Conservation (phyloP, 2,113 vertebrate species). For the Corydoras sp. region DNA sequence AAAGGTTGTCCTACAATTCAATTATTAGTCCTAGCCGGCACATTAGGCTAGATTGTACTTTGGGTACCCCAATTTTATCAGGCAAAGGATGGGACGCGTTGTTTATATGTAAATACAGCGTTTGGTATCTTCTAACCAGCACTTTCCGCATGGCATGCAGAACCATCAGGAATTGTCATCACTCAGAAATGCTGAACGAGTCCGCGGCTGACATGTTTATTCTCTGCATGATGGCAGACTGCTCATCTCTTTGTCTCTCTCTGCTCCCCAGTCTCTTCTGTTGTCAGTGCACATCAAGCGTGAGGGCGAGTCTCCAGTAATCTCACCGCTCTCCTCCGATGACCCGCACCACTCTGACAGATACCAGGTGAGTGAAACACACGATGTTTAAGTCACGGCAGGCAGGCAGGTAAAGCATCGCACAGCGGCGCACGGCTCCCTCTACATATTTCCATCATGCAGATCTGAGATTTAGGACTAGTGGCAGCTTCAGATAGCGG, state of each 20-base stretch:
- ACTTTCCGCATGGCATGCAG: not conserved
- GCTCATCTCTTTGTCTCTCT: conserved; percentile 31
- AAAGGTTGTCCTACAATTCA: too few relatives aligned
- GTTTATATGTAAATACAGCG: too few relatives aligned
- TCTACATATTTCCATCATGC: not conserved
- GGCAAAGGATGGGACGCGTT: too few relatives aligned
- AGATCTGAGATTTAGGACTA: conserved; percentile 10
- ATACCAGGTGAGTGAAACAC: conserved; percentile 84
- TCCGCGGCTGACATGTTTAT: conserved; percentile 31
- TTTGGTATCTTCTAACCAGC: conserved; percentile 11
- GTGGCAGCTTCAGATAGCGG: conserved; percentile 9
- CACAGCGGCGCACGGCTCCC: conserved; percentile 6
- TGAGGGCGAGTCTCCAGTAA: conserved; percentile 95
- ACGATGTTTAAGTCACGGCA: not conserved
- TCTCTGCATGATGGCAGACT: conserved; percentile 18
- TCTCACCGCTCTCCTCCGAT: conserved; percentile 93
- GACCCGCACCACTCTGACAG: conserved; percentile 98
- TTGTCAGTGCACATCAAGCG: conserved; percentile 97
- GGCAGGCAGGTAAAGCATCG: not conserved
- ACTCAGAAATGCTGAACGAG: conserved; percentile 20
- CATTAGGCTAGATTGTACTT: too few relatives aligned
- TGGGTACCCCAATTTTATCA: too few relatives aligned
- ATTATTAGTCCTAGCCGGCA: too few relatives aligned
- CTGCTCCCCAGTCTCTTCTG: conserved; percentile 82
- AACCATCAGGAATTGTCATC: not conserved